Evolutionary conservation across 1,140 invertebrate genomes (phyloP), one percentile per base, ranked within the genome.

Genomic region (Temnothorax curvispinosus): DNA sequence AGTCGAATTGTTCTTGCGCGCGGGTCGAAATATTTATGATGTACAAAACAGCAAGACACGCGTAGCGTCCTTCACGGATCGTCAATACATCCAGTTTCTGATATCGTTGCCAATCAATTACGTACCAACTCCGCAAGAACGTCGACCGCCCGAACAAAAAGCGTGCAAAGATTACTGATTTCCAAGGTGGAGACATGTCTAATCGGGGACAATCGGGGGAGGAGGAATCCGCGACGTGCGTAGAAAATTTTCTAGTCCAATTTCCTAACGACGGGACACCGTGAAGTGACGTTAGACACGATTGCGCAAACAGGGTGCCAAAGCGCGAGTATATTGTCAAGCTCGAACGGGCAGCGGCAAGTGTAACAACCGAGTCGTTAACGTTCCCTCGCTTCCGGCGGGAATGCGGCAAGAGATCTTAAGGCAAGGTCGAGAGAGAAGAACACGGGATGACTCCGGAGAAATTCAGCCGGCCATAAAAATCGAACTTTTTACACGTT

Each of bases 311-410:
- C 86, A 35, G 60, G 38, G 64, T 44, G 60, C 38, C 9, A 32
- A 88, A 52, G 71, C 69, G 50, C 47, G 60, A 76, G 35, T 47
- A 27, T 27, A 47, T 11, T 54, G 71, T 88, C 71, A 84, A 67
- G 64, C 72, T 82, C 78, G 84, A 65, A 89, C 62, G 84, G 76
- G 47, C 41, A 64, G 21, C 64, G 32, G n/a, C 64, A 11, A 54
- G 52, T 18, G 64, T 56, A 71, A 72, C 72, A 74, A 75, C 44
- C 54, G 56, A 82, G 50, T 87, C 72, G 58, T 88, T 90, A 90
- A 84, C 54, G 60, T 86, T 87, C 64, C 82, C 64, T 35, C 76
- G 62, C 47, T 88, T 90, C 77, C 84, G 85, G 58, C 50, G 50
- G 71, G 62, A 54, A 54, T 86, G 60, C 60, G 69, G 58, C 64